A percentile compares a stretch with the other conserved stretches of the same genome.
Evolutionary conservation across 2,797 vertebrate genomes (phyloP).

Genomic region (Discoglossus pictus): DNA sequence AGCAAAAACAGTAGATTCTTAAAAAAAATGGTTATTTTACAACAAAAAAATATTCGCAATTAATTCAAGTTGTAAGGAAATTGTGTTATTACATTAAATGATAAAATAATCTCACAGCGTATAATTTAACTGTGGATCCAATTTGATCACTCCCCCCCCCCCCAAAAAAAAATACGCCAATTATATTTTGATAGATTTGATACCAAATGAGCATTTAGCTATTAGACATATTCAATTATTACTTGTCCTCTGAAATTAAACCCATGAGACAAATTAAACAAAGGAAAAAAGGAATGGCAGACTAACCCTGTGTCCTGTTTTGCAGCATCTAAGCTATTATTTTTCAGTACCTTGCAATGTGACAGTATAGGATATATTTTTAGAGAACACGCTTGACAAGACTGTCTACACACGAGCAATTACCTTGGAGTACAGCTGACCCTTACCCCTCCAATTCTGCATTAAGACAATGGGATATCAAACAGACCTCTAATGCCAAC

Average conservation of each 20-base stretch:
- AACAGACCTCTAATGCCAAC: constrained; percentile 76
- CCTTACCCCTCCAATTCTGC: constrained; percentile 81
- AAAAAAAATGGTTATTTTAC: constrained; percentile 57
- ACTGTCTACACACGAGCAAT: constrained; percentile 82
- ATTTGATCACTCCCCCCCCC: constrained; percentile 57
- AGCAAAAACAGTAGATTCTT: constrained; percentile 78
- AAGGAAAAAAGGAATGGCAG: constrained; percentile 84
- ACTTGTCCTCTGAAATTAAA: constrained; percentile 75
- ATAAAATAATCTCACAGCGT: constrained; percentile 67
- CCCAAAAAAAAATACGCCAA: constrained; percentile 66
- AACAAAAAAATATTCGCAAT: constrained; percentile 68
- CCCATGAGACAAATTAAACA: constrained; percentile 74
- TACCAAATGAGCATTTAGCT: constrained; percentile 77
- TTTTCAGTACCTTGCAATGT: constrained; percentile 82
- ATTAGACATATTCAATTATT: constrained; percentile 79
- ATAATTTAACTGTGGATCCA: constrained; percentile 55
- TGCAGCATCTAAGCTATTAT: constrained; percentile 80
- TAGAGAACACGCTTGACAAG: constrained; percentile 81
- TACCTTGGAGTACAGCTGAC: constrained; percentile 84
- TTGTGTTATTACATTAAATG: constrained; percentile 68
- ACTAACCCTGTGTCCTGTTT: constrained; percentile 76
- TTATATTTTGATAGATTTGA: constrained; percentile 78
- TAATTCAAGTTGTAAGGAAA: constrained; percentile 69
- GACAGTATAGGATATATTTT: constrained; percentile 88
- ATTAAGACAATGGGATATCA: constrained; percentile 79